Evolutionary conservation across 1,140 invertebrate genomes (phyloP), one percentile per base, ranked within the genome.

Genomic region (Physella acuta): DNA sequence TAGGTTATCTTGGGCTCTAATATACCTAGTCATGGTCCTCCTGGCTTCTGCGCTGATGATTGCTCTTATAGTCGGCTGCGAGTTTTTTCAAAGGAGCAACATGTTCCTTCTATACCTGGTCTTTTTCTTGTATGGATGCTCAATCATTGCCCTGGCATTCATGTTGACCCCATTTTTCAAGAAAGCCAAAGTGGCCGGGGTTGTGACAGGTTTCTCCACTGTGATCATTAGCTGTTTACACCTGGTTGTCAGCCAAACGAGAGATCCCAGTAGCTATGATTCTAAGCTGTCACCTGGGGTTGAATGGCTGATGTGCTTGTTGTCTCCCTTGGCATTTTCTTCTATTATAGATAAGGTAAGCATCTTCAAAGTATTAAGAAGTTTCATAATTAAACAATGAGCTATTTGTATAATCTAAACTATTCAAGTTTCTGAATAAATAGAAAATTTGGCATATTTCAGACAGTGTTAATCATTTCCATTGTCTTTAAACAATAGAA

Each of bases 101-200:
- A 89, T 91, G 76, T 86, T 93, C 69, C 86, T 93, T 17, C 89
- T 94, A 76, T 94, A 93, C 83, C 81, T 93, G 39, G 85, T 93
- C 66, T 89, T 94, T 74, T 85, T 92, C 39, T 84, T 93, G 1
- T 94, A 93, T 81, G 92, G 91, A 52, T 88, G 93, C 64, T 92
- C 92, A 0, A 90, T 93, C 39, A 93, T 94, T 69, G 91, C 92
- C 81, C 90, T 93, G 71, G 90, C 90, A 30, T 94, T 93, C 79
- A 90, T 93, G 88, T 86, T 94, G 58, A 93, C 92, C 16, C 91
- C 92, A 0, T 94, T 94, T 83, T 94, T 94, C 80, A 91, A 92
- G 73, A 92, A 92, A 79, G 91, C 92, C 34, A 88, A 91, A 78
- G 91, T 92, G 85, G 89, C 87, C 53, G 92, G 92, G 52, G 90